Conservation (phyloP, 2,888 invertebrate species). For the Acanthosoma haemorrhoidale region DNA sequence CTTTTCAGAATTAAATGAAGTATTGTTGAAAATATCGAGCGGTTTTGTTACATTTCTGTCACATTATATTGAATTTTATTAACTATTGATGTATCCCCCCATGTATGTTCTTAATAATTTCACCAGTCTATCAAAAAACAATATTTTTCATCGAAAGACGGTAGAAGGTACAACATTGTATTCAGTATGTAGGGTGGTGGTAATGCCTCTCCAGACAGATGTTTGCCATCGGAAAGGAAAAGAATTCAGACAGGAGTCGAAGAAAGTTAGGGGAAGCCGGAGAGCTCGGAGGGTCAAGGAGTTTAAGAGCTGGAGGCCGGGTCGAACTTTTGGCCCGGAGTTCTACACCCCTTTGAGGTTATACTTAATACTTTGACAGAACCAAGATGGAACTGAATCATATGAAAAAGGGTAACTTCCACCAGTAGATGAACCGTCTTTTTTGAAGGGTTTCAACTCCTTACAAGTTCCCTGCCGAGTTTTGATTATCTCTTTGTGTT, state of each 20-base stretch:
- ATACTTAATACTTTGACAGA: conserved; percentile 2
- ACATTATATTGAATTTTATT: too few species aligned
- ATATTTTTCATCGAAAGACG: too few species aligned
- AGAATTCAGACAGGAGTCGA: neutral
- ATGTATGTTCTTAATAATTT: too few species aligned
- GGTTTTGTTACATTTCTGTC: too few species aligned
- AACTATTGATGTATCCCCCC: too few species aligned
- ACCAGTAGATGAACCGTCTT: conserved; percentile 7
- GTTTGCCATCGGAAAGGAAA: neutral
- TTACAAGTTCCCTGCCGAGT: conserved; percentile 1
- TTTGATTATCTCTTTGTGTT: conserved; percentile 10
- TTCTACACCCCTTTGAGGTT: conserved; percentile 6
- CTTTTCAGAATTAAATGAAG: too few species aligned
- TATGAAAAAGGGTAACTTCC: conserved; percentile 8
- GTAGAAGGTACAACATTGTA: too few species aligned
- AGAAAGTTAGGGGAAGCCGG: conserved; percentile 2
- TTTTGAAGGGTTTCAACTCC: conserved; percentile 4
- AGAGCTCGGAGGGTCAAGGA: conserved; percentile 13
- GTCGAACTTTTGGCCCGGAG: neutral
- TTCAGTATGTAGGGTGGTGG: neutral
- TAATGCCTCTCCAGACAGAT: conserved; percentile 4
- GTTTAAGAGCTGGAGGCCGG: neutral
- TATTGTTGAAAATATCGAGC: too few species aligned
- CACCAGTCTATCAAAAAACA: too few species aligned
- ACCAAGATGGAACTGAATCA: neutral